Conservation (phyloP, 2,113 vertebrate species). For the Glareola pratincola region DNA sequence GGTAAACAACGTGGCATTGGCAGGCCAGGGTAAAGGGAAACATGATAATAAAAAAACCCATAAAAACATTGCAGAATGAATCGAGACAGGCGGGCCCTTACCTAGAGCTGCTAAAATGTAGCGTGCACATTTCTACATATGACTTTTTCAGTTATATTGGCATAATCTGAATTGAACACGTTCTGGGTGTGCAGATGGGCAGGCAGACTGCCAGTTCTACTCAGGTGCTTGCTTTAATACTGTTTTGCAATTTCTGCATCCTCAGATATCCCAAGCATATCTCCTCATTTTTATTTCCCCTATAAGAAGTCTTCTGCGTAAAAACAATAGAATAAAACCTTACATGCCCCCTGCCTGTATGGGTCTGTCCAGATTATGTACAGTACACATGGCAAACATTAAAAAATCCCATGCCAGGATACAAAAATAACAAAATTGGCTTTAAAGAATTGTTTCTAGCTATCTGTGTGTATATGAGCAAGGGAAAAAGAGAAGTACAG, state of each 20-base stretch:
- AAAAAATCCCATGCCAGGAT: background rate
- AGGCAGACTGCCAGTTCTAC: background rate
- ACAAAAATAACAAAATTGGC: background rate
- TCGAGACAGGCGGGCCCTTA: background rate
- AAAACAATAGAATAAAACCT: background rate
- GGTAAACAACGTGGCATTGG: background rate
- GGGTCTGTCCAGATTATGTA: background rate
- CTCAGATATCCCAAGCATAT: background rate
- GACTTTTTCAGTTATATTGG: background rate
- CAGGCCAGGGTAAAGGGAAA: background rate
- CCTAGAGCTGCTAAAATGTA: background rate
- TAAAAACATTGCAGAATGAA: background rate
- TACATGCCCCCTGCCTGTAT: background rate
- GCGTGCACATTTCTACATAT: background rate
- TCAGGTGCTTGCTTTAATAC: background rate
- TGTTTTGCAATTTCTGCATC: background rate
- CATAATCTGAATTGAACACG: background rate
- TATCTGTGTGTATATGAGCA: background rate
- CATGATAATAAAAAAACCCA: background rate
- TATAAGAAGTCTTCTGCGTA: background rate
- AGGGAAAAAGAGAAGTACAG: background rate
- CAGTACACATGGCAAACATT: background rate
- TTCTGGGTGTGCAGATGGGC: background rate
- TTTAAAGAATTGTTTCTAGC: background rate
- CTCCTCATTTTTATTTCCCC: background rate